Evolutionary conservation across 2,113 vertebrate species (phyloP).

Genomic region (Melanerpes aurifrons): DNA sequence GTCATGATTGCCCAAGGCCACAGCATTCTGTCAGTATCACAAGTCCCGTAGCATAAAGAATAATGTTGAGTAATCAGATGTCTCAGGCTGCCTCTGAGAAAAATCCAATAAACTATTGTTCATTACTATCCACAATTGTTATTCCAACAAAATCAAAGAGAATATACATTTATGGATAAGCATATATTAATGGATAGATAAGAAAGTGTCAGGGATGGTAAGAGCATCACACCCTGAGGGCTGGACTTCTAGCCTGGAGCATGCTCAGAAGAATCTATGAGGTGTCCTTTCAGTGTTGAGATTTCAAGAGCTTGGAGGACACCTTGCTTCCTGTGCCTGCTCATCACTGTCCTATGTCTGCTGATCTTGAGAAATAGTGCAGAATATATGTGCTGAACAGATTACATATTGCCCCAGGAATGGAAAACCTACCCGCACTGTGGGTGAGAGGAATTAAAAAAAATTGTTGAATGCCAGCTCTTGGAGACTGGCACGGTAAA

Average conservation of each 20-base stretch:
- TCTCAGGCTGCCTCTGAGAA: background rate
- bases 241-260: background rate
- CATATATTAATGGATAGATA: background rate
- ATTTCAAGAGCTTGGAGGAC: background rate
- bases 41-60: background rate
- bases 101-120: background rate
- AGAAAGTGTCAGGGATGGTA: background rate
- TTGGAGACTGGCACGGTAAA: background rate
- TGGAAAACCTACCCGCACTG: background rate
- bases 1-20: slow-evolving; percentile 5
- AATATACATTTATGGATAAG: accelerated
- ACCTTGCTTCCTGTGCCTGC: background rate
- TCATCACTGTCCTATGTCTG: accelerated
- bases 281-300: background rate
- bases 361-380: accelerated
- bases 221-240: accelerated
- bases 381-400: background rate
- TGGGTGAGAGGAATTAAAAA: background rate
- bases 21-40: background rate
- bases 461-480: accelerated
- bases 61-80: background rate
- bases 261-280: background rate
- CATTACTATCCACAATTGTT: background rate
- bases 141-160: background rate
- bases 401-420: background rate